Evolutionary conservation across 1,140 invertebrate species (phyloP), one percentile per base, ranked within the genome.

Genomic region (Neotoxoptera formosana): DNA sequence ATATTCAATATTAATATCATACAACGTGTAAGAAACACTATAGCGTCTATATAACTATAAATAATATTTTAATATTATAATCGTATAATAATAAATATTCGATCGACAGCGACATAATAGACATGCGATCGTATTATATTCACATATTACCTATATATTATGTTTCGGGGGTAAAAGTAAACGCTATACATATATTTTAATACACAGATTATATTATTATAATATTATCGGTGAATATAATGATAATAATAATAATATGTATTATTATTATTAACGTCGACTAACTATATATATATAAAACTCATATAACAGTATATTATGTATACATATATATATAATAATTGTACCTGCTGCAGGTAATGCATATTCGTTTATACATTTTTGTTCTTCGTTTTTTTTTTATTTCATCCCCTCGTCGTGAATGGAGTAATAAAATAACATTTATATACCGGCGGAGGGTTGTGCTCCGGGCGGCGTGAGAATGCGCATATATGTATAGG

Each of bases 401-500:
- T 41, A n/a, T 20, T 41, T 41, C 36, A 41, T 84, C 76, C 83
- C 83, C n/a, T n/a, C n/a, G n/a, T n/a, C 41, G 83, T 45, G 36
- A 41, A 86, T 45, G 83, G 83, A 45, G 30, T 51, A 51, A 88
- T 88, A 51, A 88, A 88, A 88, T 88, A 88, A 88, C 86, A 88
- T 88, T 88, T 88, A 51, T 23, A 51, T n/a, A n/a, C n/a, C n/a
- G n/a, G n/a, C 11, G 14, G 30, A 87, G 83, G 83, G 83, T 86
- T 36, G 17, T 83, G n/a, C 21, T 86, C 7, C 41, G 41, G 41
- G 23, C 36, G 25, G 83, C 83, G 83, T 86, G 83, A 86, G 45
- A 87, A 87, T 87, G 47, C 17, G 14, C 14, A 45, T 48, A 48
- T 47, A 76, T 76, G 23, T n/a, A n/a, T n/a, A n/a, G n/a, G n/a